Percentiles rank a stretch among this genome's conserved stretches.
These are phyloP conservation scores for Drosophila barbarae DNA, from an alignment of 2,888 invertebrate species.

Conservation along the genomic window DNA sequence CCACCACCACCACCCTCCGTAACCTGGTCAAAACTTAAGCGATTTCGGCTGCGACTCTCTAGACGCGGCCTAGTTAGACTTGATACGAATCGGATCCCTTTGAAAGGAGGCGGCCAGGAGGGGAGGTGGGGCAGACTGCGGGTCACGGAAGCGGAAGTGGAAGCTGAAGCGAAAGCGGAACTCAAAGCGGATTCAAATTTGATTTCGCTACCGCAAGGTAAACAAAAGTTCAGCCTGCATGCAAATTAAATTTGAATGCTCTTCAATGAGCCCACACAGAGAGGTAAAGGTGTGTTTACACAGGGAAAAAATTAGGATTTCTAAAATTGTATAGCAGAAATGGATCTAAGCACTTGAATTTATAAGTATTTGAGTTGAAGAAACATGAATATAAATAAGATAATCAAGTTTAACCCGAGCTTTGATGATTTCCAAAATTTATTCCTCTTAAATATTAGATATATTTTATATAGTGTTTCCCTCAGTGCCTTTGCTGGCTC, in stretches of 20 bases:
- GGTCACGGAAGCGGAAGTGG: constrained; percentile 12
- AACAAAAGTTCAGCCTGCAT: constrained; percentile 68
- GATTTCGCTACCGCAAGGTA: constrained; percentile 62
- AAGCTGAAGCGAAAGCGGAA: constrained; percentile 9
- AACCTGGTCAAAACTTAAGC: constrained; percentile 38
- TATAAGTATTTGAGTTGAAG: too few relatives aligned
- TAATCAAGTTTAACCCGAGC: too few relatives aligned
- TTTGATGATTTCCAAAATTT: too few relatives aligned
- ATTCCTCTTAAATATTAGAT: not conserved
- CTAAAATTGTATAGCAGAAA: not conserved
- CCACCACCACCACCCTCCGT: not conserved
- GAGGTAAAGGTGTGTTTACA: constrained; percentile 1
- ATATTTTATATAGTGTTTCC: not conserved
- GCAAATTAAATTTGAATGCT: constrained; percentile 74
- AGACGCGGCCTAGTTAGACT: constrained; percentile 35
- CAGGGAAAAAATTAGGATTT: not conserved
- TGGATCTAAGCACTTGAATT: too few relatives aligned
- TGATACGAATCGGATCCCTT: constrained; percentile 22
- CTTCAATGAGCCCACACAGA: constrained; percentile 60
- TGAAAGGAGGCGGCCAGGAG: not conserved
- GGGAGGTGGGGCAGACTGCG: not conserved
- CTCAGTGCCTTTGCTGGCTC: not conserved
- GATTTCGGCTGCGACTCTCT: constrained; percentile 25
- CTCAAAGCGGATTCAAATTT: constrained; percentile 67
- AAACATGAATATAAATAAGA: too few relatives aligned